These are phyloP conservation scores for Prenolepis imparis DNA, from an alignment of 2,888 invertebrate genomes.

Conservation along the genomic window DNA sequence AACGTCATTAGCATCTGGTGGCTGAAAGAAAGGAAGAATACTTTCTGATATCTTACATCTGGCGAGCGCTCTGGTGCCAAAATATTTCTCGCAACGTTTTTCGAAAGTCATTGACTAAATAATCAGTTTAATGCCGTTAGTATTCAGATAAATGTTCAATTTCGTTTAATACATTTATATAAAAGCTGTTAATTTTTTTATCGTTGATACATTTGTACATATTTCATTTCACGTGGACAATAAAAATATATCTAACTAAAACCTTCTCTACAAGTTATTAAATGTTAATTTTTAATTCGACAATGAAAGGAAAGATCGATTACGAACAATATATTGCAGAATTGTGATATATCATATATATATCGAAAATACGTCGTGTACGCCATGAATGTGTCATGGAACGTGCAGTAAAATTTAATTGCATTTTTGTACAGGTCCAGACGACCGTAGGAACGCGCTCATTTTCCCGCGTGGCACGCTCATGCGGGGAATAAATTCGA, in stretches of 20 bases:
- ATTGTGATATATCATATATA: conserved; percentile 1
- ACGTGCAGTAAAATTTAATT: conserved; percentile 61
- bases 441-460: conserved; percentile 61
- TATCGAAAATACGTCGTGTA: conserved; percentile 30
- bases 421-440: conserved; percentile 57
- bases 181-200: background rate
- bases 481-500: conserved; percentile 57
- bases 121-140: background rate
- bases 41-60: conserved; percentile 47
- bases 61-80: background rate
- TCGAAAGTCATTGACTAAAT: conserved; percentile 3
- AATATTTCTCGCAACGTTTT: conserved; percentile 3
- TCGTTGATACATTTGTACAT: background rate
- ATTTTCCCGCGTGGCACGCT: conserved; percentile 63
- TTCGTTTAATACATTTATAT: background rate
- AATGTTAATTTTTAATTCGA: background rate
- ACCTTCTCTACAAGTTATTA: background rate
- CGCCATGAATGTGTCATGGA: conserved; percentile 24
- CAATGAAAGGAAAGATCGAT: background rate
- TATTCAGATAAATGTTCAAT: background rate
- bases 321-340: background rate
- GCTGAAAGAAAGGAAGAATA: background rate
- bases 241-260: background rate
- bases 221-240: background rate
- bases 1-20: conserved; percentile 49